Evolutionary conservation across 2,797 vertebrate genomes (phyloP).

Genomic region (Enoplosus armatus): DNA sequence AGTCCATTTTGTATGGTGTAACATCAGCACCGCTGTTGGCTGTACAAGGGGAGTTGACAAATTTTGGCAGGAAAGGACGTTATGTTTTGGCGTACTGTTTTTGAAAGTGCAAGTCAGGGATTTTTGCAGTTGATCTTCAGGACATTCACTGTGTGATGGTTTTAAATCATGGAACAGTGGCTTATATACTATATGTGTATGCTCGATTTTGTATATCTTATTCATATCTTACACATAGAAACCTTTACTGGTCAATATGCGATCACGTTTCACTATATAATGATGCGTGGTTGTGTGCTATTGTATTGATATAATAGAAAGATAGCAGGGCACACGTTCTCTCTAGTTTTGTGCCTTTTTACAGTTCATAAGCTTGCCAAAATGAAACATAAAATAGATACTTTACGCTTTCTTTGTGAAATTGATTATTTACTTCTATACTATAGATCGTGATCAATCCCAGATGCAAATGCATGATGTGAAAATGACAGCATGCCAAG

Average conservation of each 20-base stretch:
- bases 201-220: neutral
- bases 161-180: neutral
- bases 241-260: neutral
- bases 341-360: neutral
- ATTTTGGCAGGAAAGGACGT: conserved; percentile 27
- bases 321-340: neutral
- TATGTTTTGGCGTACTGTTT: conserved; percentile 30
- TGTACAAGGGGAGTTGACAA: conserved; percentile 33
- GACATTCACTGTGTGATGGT: neutral
- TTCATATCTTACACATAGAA: neutral
- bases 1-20: conserved; percentile 68
- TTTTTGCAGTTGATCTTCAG: conserved; percentile 12
- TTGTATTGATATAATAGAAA: neutral
- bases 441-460: neutral
- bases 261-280: neutral
- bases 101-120: conserved; percentile 17
- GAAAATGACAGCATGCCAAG: conserved; percentile 65
- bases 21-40: conserved; percentile 51
- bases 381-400: neutral
- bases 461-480: conserved; percentile 46
- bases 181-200: neutral
- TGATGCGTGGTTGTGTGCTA: neutral
- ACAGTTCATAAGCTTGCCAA: neutral
- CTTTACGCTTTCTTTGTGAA: neutral
- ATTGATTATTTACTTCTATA: neutral